Evolutionary conservation across 2,113 vertebrate genomes (phyloP).

Genomic region (Podarcis cretensis): DNA sequence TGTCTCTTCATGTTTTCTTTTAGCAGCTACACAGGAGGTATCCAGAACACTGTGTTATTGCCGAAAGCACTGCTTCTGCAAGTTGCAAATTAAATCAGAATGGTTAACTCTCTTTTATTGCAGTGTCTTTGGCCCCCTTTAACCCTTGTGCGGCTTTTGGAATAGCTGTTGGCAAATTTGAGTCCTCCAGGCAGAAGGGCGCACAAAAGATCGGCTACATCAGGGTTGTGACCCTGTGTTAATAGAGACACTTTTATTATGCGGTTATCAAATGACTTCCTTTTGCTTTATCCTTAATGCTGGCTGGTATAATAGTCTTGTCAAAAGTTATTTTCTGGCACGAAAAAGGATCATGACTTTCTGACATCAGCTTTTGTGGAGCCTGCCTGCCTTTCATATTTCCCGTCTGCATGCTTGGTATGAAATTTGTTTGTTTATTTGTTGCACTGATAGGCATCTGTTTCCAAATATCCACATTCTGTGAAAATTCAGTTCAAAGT

Average conservation of each 20-base stretch:
- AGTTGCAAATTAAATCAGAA: neutral
- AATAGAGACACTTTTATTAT: conserved; percentile 65
- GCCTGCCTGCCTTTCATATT: conserved; percentile 37
- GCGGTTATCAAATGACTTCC: conserved; percentile 64
- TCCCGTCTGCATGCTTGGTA: conserved; percentile 46
- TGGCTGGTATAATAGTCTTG: conserved; percentile 53
- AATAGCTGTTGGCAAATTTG: conserved; percentile 55
- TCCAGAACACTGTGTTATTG: conserved; percentile 29
- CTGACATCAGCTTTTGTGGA: conserved; percentile 63
- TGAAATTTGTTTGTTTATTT: conserved; percentile 30
- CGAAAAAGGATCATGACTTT: conserved; percentile 54
- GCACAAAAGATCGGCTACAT: conserved; percentile 53
- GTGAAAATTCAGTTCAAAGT: conserved; percentile 49
- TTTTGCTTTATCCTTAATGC: conserved; percentile 61
- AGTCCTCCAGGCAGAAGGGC: neutral
- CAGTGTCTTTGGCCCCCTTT: conserved; percentile 32
- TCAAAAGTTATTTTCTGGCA: conserved; percentile 60
- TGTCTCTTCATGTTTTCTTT: conserved; percentile 19
- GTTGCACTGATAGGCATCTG: neutral
- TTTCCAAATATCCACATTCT: conserved; percentile 10
- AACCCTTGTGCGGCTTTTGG: conserved; percentile 34
- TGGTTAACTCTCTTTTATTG: conserved; percentile 59
- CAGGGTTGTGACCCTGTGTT: conserved; percentile 61
- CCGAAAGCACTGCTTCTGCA: conserved; percentile 24
- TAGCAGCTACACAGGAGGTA: conserved; percentile 25